Evolutionary conservation across 2,797 vertebrate genomes (phyloP), one percentile per base, ranked within the genome.

Genomic region (Eospalax fontanierii): DNA sequence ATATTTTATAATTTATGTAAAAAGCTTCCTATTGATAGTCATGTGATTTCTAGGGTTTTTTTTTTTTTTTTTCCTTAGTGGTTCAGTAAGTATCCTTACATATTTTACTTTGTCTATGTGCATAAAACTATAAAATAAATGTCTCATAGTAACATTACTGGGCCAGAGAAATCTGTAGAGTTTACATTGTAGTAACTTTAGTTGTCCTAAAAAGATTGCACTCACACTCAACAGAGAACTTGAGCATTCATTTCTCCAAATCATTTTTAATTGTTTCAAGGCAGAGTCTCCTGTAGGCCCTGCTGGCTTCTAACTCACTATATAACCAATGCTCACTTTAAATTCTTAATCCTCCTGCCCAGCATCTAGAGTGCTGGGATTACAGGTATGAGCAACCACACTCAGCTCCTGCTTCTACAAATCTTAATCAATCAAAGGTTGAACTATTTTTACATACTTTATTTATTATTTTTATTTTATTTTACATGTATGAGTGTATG

Each of bases 91-190:
- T 46, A 91, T 85, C 26, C 70, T 65, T 88, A 71, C 19, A 86
- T 33, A 75, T 33, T 95, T 87, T 95, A 87, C 11, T 91, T 86
- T 89, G 73, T 22, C 30, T 87, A 61, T 22, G n/a, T 93, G 28
- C 12, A 43, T 61, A 95, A 40, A 89, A 86, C 65, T 83, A 18
- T 70, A 75, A 38, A 21, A 85, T 73, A 95, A 93, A 94, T 81
- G 90, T 19, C n/a, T 83, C 91, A 74, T 16, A 82, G 50, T 74
- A 40, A 82, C 35, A 71, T 87, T 92, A 83, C 33, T 88, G 90
- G 65, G 24, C 63, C 40, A 86, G 35, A 74, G 63, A 90, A n/a
- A 78, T 66, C 54, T 40, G 14, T 76, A 57, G 14, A n/a, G 40
- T 89, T 88, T 68, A 90, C 50, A 54, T 54, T 54, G 14, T 54